Evolutionary conservation across 1,140 invertebrate species (phyloP), one percentile per base, ranked within the genome.

Genomic region (Heliconius melpomene): DNA sequence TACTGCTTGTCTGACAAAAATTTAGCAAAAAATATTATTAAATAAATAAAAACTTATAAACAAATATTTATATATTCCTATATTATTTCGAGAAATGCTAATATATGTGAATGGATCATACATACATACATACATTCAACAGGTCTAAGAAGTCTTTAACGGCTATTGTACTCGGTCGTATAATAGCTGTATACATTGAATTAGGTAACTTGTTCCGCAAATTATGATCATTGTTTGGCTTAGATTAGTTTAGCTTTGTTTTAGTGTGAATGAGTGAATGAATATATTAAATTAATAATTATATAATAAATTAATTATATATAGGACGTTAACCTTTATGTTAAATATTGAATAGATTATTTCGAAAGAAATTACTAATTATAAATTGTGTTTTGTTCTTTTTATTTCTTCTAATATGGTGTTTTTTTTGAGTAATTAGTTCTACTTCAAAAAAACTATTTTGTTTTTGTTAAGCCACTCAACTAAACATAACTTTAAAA

Each of bases 81-180:
- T 50, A 50, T 16, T 50, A 50, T 18, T 52, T 52, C 18, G 5
- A 6, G 50, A 66, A 66, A 66, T 26, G 11, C 60, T 66, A 16
- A 29, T 23, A 66, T 20, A 57, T 57, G 11, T 57, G 54, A 9
- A 57, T n/a, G 23, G 9, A 46, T 46, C 40, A 46, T 46, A 66
- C 60, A 26, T 16, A 60, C 23, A 60, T 60, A 26, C 54, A 60
- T 66, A 29, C 54, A 75, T 75, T 75, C 74, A 75, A 75, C 74
- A 75, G 74, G 74, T 75, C 74, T 66, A 66, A 66, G 60, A 66
- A 66, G 60, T 66, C 60, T 66, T 66, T 66, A 66, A 66, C 26
- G 60, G 60, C 60, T 66, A 66, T 66, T 66, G 60, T 66, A 66
- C 60, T 66, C 60, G 23, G 26, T 29, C 26, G 23, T 0, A 66